Percentiles rank a stretch among this genome's conserved stretches.
These are phyloP conservation scores for Prunella strophiata DNA, from an alignment of 2,797 vertebrate genomes.

Conservation along the genomic window DNA sequence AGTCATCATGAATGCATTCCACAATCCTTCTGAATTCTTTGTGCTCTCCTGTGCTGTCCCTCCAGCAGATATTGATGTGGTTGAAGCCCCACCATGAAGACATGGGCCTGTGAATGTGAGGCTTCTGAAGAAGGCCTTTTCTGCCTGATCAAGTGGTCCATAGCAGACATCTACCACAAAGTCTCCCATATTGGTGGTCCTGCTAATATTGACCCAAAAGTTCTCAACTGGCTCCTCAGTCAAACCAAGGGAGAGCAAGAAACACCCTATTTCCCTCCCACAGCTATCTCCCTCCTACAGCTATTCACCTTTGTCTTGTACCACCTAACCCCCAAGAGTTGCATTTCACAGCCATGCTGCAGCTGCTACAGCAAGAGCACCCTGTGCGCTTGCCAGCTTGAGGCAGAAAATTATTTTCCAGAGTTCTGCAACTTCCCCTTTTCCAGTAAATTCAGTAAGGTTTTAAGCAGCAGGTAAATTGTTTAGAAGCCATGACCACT, in stretches of 20 bases:
- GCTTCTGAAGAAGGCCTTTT: not conserved
- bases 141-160: accelerated
- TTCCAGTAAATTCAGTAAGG: not conserved
- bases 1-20: not conserved
- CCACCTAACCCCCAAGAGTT: not conserved
- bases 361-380: not conserved
- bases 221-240: not conserved
- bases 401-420: not conserved
- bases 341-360: not conserved
- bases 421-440: not conserved
- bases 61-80: not conserved
- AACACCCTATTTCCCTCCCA: not conserved
- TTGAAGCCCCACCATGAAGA: not conserved
- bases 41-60: not conserved
- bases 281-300: not conserved
- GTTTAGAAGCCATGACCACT: not conserved
- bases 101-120: not conserved
- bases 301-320: not conserved
- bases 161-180: not conserved
- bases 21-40: not conserved
- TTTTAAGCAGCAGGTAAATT: not conserved
- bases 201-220: not conserved
- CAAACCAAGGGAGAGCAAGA: not conserved
- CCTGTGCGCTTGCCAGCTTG: not conserved
- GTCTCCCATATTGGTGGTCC: not conserved